A percentile compares a stretch with the other conserved stretches of the same genome.
Conservation (phyloP, 1,140 invertebrate genomes). For the Pemphigus obesinymphae region DNA sequence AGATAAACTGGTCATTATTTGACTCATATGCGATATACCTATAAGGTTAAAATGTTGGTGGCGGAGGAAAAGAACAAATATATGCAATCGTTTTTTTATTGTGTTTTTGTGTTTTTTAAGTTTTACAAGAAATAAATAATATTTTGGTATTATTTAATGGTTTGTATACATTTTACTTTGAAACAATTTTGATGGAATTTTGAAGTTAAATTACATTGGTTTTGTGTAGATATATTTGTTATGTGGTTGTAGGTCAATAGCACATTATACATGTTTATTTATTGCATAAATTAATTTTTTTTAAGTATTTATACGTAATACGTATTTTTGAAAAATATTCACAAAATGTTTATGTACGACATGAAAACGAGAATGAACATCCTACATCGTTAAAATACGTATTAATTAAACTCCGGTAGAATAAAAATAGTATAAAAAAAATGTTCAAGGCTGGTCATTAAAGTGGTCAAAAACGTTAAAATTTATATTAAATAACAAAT, state of each 20-base stretch:
- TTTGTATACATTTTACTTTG: background rate
- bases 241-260: background rate
- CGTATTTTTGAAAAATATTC: background rate
- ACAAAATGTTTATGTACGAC: background rate
- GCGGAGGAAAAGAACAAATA: background rate
- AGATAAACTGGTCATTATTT: too few species aligned
- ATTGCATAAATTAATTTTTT: background rate
- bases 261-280: background rate
- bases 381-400: too few species aligned
- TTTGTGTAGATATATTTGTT: background rate
- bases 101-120: background rate
- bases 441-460: too few species aligned
- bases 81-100: background rate
- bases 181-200: background rate
- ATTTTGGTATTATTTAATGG: background rate
- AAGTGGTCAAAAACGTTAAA: too few species aligned
- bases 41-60: too few species aligned
- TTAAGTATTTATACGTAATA: too few species aligned
- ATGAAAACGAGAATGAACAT: too few species aligned
- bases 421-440: too few species aligned
- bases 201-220: background rate
- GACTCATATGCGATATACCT: too few species aligned
- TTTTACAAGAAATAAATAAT: background rate
- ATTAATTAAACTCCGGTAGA: too few species aligned
- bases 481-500: too few species aligned